Evolutionary conservation across 2,797 vertebrate genomes (phyloP).

Genomic region (Coluber constrictor): DNA sequence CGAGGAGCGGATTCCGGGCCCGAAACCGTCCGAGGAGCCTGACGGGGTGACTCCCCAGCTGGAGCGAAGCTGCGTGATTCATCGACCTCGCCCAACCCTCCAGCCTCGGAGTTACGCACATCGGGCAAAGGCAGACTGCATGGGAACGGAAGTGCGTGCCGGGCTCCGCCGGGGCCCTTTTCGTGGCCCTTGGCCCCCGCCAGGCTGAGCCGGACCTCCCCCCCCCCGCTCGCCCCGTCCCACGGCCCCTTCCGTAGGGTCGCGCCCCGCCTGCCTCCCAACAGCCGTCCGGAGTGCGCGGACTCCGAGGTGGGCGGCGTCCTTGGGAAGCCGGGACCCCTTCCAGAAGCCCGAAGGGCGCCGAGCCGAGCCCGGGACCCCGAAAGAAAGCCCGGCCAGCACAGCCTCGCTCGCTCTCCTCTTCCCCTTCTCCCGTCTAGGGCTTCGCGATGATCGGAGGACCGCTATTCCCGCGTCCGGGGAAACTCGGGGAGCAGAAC

Average conservation of each 20-base stretch:
- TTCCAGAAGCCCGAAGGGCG: not conserved
- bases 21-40: not conserved
- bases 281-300: not conserved
- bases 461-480: not conserved
- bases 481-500: not conserved
- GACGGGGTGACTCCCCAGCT: not conserved
- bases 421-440: not conserved
- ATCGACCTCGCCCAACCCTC: not conserved
- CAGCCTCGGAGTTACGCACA: not conserved
- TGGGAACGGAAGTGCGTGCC: not conserved
- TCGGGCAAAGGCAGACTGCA: not conserved
- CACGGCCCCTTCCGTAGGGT: rapidly evolving
- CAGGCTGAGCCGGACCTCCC: not conserved
- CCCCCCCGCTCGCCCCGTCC: not conserved
- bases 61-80: not conserved
- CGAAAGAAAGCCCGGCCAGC: not conserved
- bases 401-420: not conserved
- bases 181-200: not conserved
- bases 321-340: not conserved
- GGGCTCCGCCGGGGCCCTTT: not conserved
- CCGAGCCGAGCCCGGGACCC: not conserved
- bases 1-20: not conserved
- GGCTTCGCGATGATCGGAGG: not conserved
- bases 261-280: not conserved
- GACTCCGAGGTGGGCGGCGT: not conserved